A percentile compares a stretch with the other conserved stretches of the same genome.
Conservation (phyloP, 2,113 vertebrate species). For the Atractosteus spatula region DNA sequence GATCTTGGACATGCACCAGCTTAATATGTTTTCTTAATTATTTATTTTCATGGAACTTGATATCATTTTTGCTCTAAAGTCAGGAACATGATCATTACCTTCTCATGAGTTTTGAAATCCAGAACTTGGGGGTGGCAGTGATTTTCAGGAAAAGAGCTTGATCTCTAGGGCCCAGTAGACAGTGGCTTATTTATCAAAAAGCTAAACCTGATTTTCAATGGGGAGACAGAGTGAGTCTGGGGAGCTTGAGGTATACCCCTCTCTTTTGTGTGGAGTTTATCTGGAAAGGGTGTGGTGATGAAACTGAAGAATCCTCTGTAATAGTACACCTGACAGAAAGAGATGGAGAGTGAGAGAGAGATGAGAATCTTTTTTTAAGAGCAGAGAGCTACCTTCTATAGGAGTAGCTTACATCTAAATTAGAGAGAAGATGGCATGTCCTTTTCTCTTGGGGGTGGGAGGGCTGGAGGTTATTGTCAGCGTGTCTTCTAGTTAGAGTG, state of each 20-base stretch:
- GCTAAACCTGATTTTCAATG: conserved; percentile 26
- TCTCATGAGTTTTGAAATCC: too few relatives aligned
- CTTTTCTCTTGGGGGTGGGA: conserved; percentile 20
- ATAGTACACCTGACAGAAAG: conserved; percentile 48
- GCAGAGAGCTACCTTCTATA: conserved; percentile 44
- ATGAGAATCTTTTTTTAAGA: conserved; percentile 50
- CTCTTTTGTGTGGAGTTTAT: conserved; percentile 24
- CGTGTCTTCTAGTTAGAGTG: conserved; percentile 11
- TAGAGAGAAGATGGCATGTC: conserved; percentile 47
- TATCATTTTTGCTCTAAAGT: too few relatives aligned
- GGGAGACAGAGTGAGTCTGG: conserved; percentile 31
- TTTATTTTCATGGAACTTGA: too few relatives aligned
- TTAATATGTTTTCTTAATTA: too few relatives aligned
- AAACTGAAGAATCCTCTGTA: conserved; percentile 52
- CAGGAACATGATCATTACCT: too few relatives aligned
- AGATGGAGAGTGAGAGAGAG: conserved; percentile 29
- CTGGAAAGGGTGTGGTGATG: conserved; percentile 47
- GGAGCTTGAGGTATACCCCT: conserved; percentile 10
- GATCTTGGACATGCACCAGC: too few relatives aligned
- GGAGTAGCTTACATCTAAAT: conserved; percentile 56
- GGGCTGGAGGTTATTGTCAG: conserved; percentile 5
- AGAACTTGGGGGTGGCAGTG: neutral
- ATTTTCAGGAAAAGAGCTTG: neutral
- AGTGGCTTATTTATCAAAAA: neutral
- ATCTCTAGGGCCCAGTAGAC: neutral